Evolutionary conservation across 2,888 invertebrate species (phyloP).

Genomic region (Dermolepida albohirtum): DNA sequence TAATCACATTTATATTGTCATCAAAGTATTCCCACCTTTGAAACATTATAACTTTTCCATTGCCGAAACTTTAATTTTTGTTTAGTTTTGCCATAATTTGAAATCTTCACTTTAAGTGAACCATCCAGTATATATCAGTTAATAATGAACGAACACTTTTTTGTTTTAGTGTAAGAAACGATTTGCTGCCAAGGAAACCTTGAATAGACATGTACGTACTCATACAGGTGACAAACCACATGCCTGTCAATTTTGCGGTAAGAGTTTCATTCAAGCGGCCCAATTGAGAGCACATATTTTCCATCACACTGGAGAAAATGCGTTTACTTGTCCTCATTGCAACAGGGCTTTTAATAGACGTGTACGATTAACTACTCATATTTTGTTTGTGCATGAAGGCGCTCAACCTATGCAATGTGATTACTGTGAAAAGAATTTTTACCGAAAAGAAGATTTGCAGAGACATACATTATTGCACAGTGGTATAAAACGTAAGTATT

Average conservation of each 20-base stretch:
- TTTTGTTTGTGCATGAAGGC: conserved; percentile 74
- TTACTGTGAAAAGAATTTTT: conserved; percentile 71
- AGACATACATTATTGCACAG: conserved; percentile 71
- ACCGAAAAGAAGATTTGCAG: conserved; percentile 72
- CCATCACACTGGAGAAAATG: conserved; percentile 78
- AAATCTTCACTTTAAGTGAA: too few relatives aligned
- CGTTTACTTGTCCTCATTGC: conserved; percentile 74
- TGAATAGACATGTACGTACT: conserved; percentile 63
- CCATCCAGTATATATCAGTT: too few relatives aligned
- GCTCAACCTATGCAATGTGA: conserved; percentile 71
- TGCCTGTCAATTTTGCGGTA: conserved; percentile 76
- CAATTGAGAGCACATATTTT: conserved; percentile 84
- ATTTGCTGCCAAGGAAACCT: conserved; percentile 85
- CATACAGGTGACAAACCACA: conserved; percentile 72
- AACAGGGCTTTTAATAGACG: conserved; percentile 65
- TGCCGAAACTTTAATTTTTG: too few relatives aligned
- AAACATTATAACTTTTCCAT: too few relatives aligned
- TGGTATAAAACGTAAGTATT: conserved; percentile 70
- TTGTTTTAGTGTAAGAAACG: conserved; percentile 76
- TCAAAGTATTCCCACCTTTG: too few relatives aligned
- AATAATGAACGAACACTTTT: conserved; percentile 6
- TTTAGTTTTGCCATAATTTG: too few relatives aligned
- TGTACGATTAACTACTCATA: conserved; percentile 68
- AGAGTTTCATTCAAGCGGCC: conserved; percentile 84
- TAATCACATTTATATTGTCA: too few relatives aligned